Evolutionary conservation across 2,888 invertebrate genomes (phyloP).

Genomic region (Mesorhabditis sp.): DNA sequence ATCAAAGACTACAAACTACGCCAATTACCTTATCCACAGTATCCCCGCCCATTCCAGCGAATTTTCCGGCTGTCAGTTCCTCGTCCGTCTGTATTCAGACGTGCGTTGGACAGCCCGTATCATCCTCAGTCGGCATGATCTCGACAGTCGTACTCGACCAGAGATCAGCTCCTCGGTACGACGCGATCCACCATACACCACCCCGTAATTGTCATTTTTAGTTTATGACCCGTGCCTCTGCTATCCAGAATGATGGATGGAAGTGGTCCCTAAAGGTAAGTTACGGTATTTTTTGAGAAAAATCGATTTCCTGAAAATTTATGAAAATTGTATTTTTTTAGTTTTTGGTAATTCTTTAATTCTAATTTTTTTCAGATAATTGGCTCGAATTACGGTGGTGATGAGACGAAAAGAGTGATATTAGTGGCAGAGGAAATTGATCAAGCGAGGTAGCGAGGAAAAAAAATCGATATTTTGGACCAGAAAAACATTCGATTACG

Average conservation of each 20-base stretch:
- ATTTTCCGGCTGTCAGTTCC: slow-evolving; percentile 58
- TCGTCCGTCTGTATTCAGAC: slow-evolving; percentile 60
- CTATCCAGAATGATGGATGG: slow-evolving; percentile 60
- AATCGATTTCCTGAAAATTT: neutral
- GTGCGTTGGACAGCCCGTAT: slow-evolving; percentile 62
- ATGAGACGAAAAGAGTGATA: slow-evolving; percentile 16
- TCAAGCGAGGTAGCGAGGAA: slow-evolving; percentile 29
- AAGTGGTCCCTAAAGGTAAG: slow-evolving; percentile 60
- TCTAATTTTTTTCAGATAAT: neutral
- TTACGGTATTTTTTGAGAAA: neutral
- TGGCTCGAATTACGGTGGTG: neutral
- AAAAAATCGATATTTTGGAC: neutral
- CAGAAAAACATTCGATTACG: neutral
- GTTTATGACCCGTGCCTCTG: slow-evolving; percentile 60
- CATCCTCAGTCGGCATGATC: neutral
- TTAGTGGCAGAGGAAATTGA: slow-evolving; percentile 49
- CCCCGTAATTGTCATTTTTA: slow-evolving; percentile 13
- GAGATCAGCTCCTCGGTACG: slow-evolving; percentile 2
- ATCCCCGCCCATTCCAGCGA: slow-evolving; percentile 30
- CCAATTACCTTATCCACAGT: too few species aligned
- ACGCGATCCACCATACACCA: too few species aligned
- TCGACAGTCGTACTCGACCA: neutral
- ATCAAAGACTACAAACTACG: too few species aligned
- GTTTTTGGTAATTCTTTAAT: too few species aligned
- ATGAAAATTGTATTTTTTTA: too few species aligned